Conservation (phyloP, 1,140 invertebrate species). For the Archivesica marissinica region DNA sequence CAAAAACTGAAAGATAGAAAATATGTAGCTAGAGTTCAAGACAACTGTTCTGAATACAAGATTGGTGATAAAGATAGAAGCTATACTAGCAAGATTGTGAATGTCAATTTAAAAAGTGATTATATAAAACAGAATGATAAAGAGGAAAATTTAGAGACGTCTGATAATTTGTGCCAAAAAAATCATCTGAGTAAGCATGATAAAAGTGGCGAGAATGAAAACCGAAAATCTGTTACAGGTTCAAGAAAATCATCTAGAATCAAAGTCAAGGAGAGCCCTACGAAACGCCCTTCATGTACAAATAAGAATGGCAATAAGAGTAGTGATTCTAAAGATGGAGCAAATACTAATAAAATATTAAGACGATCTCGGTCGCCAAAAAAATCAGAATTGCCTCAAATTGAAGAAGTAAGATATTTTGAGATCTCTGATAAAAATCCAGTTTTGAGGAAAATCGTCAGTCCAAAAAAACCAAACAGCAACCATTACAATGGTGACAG, state of each 20-base stretch:
- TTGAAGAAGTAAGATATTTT: not conserved
- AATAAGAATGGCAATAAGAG: not conserved
- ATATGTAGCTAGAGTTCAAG: too few relatives aligned
- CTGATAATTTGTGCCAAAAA: too few relatives aligned
- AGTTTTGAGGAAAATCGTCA: slow-evolving; percentile 19
- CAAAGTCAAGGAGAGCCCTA: not conserved
- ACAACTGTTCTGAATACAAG: too few relatives aligned
- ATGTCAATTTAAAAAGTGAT: too few relatives aligned
- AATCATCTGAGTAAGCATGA: not conserved
- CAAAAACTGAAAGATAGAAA: too few relatives aligned
- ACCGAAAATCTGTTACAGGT: too few relatives aligned
- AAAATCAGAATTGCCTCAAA: not conserved
- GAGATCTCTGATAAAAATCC: slow-evolving; percentile 21
- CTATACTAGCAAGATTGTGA: too few relatives aligned
- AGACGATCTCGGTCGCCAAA: not conserved
- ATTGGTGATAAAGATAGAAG: too few relatives aligned
- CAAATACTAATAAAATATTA: not conserved
- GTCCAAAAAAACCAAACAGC: not conserved
- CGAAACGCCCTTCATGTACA: not conserved
- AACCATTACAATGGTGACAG: not conserved
- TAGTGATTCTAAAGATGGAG: not conserved
- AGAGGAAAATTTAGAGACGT: too few relatives aligned
- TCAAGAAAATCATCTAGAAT: slow-evolving; percentile 1
- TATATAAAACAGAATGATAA: too few relatives aligned
- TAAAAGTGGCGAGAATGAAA: not conserved